These are phyloP conservation scores for Ploceus nigricollis DNA, from an alignment of 2,113 vertebrate species.

Conservation along the genomic window DNA sequence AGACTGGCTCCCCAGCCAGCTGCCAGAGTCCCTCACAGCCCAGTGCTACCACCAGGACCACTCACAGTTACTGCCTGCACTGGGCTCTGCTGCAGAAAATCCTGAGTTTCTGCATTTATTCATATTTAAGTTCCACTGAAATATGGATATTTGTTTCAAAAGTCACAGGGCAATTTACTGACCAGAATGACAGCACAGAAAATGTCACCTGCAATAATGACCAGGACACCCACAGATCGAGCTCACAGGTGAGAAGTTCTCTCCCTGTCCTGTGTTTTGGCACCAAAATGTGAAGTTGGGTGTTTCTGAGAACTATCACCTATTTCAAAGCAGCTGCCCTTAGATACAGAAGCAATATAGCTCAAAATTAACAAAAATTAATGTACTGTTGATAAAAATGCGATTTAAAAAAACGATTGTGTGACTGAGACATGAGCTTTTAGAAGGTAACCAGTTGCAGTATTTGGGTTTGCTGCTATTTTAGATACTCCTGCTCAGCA, in stretches of 20 bases:
- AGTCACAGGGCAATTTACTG: neutral
- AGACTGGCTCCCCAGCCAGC: neutral
- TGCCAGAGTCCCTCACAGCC: neutral
- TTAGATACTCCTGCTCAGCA: neutral
- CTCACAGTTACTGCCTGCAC: neutral
- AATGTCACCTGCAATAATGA: neutral
- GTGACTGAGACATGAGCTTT: neutral
- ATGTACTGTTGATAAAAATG: neutral
- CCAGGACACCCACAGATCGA: neutral
- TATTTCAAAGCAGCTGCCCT: neutral
- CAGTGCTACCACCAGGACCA: neutral
- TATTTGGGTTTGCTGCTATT: neutral
- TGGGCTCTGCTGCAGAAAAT: neutral
- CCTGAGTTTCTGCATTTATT: neutral
- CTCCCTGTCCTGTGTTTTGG: neutral
- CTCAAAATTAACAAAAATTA: neutral
- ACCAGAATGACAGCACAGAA: neutral
- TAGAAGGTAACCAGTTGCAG: neutral
- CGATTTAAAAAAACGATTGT: neutral
- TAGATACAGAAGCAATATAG: neutral
- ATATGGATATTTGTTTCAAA: neutral
- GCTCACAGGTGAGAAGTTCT: neutral
- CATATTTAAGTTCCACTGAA: neutral
- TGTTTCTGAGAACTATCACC: neutral
- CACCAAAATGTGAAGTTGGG: neutral